Percentiles rank a stretch among this genome's conserved stretches.
These are phyloP conservation scores for Mythimna loreyi DNA, from an alignment of 2,888 invertebrate genomes.

Conservation along the genomic window DNA sequence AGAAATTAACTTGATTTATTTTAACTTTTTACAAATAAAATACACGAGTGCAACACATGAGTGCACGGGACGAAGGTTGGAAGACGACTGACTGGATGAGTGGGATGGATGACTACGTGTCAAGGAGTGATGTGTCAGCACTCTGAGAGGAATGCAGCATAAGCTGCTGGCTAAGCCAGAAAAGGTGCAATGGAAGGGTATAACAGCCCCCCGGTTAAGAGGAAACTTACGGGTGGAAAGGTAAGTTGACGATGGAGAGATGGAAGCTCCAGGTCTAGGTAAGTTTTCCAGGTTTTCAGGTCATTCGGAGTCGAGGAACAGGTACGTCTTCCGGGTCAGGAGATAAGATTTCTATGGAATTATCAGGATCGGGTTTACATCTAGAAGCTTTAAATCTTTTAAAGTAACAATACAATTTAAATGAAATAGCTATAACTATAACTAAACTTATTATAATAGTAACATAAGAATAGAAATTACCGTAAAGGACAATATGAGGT, in stretches of 20 bases:
- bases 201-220: slow-evolving; percentile 10
- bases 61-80: no score
- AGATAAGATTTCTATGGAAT: neutral
- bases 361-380: neutral
- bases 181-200: neutral
- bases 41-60: no score
- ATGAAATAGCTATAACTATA: neutral
- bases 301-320: slow-evolving; percentile 7
- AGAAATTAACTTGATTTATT: no score
- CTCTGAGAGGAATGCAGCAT: no score
- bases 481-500: slow-evolving; percentile 11
- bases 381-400: neutral
- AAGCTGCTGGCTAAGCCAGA: no score
- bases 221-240: slow-evolving; percentile 14
- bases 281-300: neutral
- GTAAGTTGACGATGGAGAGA: slow-evolving; percentile 5
- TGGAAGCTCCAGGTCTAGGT: no score
- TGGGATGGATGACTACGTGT: neutral
- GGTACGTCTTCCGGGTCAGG: neutral
- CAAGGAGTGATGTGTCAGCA: neutral
- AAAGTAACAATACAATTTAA: slow-evolving; percentile 3
- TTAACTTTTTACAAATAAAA: no score
- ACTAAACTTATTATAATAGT: slow-evolving; percentile 7
- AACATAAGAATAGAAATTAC: slow-evolving; percentile 2
- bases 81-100: no score